A percentile compares a stretch with the other conserved stretches of the same genome.
phyloP scores from a whole-genome alignment of 2,888 invertebrate genomes.

The Scaptomyza flava region DNA sequence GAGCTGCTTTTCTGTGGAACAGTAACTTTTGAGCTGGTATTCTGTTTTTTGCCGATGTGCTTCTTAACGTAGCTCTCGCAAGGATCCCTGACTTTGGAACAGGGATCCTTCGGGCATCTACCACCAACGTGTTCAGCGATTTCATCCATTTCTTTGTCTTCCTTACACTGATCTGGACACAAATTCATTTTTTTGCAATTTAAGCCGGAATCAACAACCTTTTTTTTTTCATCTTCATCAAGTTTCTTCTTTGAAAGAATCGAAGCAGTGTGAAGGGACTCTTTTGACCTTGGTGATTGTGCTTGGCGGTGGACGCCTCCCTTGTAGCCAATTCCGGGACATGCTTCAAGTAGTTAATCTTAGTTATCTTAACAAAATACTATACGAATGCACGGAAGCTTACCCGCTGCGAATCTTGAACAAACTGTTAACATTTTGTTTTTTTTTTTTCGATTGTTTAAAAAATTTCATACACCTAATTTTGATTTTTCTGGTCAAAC shows the following conservation, averaged over 20 bases:
- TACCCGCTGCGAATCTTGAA: conserved; percentile 46
- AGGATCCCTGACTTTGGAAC: conserved; percentile 11
- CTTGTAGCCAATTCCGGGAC: conserved; percentile 15
- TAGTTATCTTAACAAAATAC: not conserved
- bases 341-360: conserved; percentile 27
- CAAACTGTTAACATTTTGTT: conserved; percentile 47
- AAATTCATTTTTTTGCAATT: not conserved
- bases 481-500: not conserved
- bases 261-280: conserved; percentile 12
- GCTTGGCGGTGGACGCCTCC: not conserved
- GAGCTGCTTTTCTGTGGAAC: not conserved
- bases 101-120: conserved; percentile 21
- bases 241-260: conserved; percentile 4
- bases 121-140: conserved; percentile 18
- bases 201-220: not conserved
- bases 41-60: conserved; percentile 7
- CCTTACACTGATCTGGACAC: conserved; percentile 6
- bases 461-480: not conserved
- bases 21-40: not conserved
- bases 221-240: not conserved
- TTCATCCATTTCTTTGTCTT: conserved; percentile 23
- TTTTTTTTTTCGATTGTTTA: not conserved
- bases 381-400: not conserved
- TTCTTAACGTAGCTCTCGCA: conserved; percentile 8
- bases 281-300: not conserved